Conservation (phyloP, 2,797 vertebrate genomes). For the Chelmon rostratus region DNA sequence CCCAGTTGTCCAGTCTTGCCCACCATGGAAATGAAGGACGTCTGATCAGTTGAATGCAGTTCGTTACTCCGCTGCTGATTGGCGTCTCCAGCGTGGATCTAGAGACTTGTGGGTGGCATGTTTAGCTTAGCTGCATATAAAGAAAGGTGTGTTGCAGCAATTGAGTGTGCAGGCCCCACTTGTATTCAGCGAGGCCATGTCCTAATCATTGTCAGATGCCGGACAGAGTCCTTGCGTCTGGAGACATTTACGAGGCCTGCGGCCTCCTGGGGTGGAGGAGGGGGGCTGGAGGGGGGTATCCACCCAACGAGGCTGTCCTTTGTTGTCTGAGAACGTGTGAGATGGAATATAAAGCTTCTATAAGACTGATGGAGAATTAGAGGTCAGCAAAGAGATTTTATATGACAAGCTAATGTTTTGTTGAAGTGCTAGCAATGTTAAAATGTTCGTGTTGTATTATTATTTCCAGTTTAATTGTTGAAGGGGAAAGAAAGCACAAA, state of each 20-base stretch:
- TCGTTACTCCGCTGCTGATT: conserved; percentile 28
- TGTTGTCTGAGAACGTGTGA: conserved; percentile 79
- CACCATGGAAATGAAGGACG: neutral
- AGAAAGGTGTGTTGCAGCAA: conserved; percentile 77
- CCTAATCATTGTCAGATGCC: conserved; percentile 85
- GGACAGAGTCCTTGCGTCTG: conserved; percentile 79
- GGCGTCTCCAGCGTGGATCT: conserved; percentile 30
- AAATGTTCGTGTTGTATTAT: conserved; percentile 23
- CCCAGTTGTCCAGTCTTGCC: neutral
- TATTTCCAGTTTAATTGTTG: conserved; percentile 3
- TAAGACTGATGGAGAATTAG: conserved; percentile 58
- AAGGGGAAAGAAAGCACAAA: neutral
- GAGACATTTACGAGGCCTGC: conserved; percentile 79
- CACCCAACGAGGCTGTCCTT: conserved; percentile 66
- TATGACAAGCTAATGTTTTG: conserved; percentile 29
- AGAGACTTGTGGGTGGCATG: conserved; percentile 74
- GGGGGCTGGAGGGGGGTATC: conserved; percentile 10
- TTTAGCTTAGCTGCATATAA: conserved; percentile 72
- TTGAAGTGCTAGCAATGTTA: conserved; percentile 4
- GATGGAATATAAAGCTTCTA: conserved; percentile 57
- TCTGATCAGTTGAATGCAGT: neutral
- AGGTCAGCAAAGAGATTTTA: conserved; percentile 37
- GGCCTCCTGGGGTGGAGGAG: conserved; percentile 51
- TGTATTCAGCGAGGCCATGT: conserved; percentile 60
- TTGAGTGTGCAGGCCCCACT: conserved; percentile 66